phyloP scores from a whole-genome alignment of 2,113 vertebrate genomes.

The Gambusia affinis region DNA sequence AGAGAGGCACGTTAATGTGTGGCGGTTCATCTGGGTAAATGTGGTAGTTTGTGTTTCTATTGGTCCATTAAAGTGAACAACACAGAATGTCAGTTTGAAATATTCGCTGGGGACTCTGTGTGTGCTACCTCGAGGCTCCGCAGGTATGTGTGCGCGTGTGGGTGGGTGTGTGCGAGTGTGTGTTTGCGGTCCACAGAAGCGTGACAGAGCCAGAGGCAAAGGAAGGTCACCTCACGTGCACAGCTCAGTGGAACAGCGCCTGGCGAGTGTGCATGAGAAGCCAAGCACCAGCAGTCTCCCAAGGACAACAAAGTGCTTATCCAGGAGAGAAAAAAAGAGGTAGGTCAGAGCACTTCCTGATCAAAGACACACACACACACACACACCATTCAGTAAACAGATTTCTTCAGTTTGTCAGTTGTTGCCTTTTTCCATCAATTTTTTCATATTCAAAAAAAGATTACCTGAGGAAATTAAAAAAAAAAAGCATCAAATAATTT shows the following conservation, averaged over 20 bases:
- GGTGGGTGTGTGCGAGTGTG: slow-evolving; percentile 13
- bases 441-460: neutral
- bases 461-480: neutral
- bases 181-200: slow-evolving; percentile 45
- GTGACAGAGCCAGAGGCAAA: slow-evolving; percentile 69
- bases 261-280: slow-evolving; percentile 64
- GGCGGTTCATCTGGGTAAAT: slow-evolving; percentile 30
- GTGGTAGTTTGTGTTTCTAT: slow-evolving; percentile 55
- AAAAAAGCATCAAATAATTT: neutral
- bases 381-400: neutral
- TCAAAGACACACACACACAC: slow-evolving; percentile 31
- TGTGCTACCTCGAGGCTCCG: slow-evolving; percentile 51
- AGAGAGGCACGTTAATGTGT: neutral
- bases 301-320: slow-evolving; percentile 81
- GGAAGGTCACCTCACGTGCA: slow-evolving; percentile 77
- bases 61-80: slow-evolving; percentile 63
- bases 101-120: slow-evolving; percentile 55
- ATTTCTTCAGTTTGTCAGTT: neutral
- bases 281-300: slow-evolving; percentile 75
- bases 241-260: slow-evolving; percentile 64
- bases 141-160: slow-evolving; percentile 32
- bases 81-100: slow-evolving; percentile 61
- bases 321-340: slow-evolving; percentile 55
- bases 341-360: slow-evolving; percentile 54
- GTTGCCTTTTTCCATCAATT: neutral